Conservation (phyloP, 2,797 vertebrate genomes). For the Syndactyla subalaris region DNA sequence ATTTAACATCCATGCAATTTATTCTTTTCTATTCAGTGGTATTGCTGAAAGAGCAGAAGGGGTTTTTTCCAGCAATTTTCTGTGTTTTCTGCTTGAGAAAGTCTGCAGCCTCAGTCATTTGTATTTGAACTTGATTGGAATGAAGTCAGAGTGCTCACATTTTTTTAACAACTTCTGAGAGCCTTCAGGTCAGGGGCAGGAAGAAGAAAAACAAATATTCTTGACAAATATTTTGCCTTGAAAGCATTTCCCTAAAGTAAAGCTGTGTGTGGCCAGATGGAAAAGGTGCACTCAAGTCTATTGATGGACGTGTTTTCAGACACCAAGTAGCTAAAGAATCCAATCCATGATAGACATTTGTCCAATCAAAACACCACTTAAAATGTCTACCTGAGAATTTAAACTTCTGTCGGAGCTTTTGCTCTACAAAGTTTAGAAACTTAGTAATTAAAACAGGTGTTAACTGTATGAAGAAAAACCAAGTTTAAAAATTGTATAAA, state of each 20-base stretch:
- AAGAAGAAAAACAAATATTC: slow-evolving; percentile 29
- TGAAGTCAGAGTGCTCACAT: neutral
- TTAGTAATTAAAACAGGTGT: neutral
- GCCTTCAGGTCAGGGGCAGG: neutral
- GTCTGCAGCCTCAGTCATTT: neutral
- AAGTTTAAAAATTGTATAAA: neutral
- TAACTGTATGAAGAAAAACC: neutral
- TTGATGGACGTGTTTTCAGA: neutral
- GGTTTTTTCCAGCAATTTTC: slow-evolving; percentile 29
- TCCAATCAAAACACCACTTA: neutral
- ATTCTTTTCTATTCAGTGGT: neutral
- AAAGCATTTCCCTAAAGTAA: neutral
- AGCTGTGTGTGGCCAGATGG: slow-evolving; percentile 13
- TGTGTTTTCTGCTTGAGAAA: slow-evolving; percentile 43
- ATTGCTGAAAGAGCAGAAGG: slow-evolving; percentile 3
- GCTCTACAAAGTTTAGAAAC: neutral
- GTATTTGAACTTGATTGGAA: slow-evolving; percentile 36
- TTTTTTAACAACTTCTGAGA: slow-evolving; percentile 33
- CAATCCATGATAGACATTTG: neutral
- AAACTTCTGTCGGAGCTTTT: neutral
- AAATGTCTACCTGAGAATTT: neutral
- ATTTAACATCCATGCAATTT: slow-evolving; percentile 15
- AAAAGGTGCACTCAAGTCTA: neutral
- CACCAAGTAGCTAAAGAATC: neutral
- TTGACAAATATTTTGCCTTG: slow-evolving; percentile 22